Evolutionary conservation across 2,888 invertebrate genomes (phyloP), one percentile per base, ranked within the genome.

Genomic region (Caenorhabditis japonica): DNA sequence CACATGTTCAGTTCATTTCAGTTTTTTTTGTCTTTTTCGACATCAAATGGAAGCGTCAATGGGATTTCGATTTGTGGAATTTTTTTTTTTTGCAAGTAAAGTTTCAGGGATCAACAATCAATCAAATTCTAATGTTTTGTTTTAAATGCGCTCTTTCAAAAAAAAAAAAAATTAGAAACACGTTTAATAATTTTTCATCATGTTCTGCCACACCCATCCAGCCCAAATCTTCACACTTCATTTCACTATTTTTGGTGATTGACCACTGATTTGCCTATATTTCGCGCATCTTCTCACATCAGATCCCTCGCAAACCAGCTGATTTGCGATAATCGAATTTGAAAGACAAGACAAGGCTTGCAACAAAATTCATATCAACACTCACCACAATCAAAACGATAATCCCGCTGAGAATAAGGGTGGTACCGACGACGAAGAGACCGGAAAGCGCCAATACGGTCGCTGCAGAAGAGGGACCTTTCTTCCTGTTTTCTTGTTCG

Each of bases 391-490:
- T 77, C 33, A 86, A 75, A 33, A 86, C 85, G 58, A 86, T 71
- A 15, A 87, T 72, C 25, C 86, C 86, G 61, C 83, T 83, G 49
- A 82, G 52, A 68, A 85, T 80, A 36, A 86, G 76, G 34, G 78
- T 75, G 8, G 85, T 62, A 30, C 86, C 86, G 61, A 84, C 83
- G 19, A 87, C 79, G 73, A 86, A 87, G 19, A 86, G 77, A 7
- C 86, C 86, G 15, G 85, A 80, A 75, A 86, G 76, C 7, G 85
- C 79, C 30, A 86, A 77, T 3, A 87, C 86, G 21, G 86, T 86
- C 1, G 80, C 80, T 0, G 83, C 82, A 1, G 85, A 85, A 33
- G 86, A 87, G 7, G 86, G 86, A 23, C 83, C 85, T 23, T 80
- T 84, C 64, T 86, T 86, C 25, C 73, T 79, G 41, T 55, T 73